Percentiles rank a stretch among this genome's conserved stretches.
phyloP scores from a whole-genome alignment of 2,797 vertebrate species.

The Glossophaga mutica region DNA sequence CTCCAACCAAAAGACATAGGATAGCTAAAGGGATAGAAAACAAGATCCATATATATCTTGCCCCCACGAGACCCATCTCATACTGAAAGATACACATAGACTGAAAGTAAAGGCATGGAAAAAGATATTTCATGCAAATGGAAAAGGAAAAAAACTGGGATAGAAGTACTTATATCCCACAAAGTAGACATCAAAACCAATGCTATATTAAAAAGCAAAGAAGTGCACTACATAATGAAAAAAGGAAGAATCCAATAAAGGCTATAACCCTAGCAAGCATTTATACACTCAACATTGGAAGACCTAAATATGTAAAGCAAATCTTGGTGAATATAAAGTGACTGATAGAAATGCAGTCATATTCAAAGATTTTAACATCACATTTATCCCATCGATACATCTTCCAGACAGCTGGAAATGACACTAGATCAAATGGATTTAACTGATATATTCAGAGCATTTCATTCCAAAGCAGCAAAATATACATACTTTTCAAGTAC shows the following conservation, averaged over 20 bases:
- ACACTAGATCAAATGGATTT: too few relatives aligned
- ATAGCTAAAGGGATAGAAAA: background rate
- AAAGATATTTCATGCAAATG: background rate
- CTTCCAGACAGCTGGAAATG: background rate
- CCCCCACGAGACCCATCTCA: background rate
- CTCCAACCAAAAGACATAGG: background rate
- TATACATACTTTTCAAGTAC: too few relatives aligned
- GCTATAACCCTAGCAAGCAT: background rate
- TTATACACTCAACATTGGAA: background rate
- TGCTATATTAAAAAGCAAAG: background rate
- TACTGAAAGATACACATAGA: background rate
- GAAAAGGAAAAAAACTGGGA: background rate
- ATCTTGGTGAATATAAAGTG: background rate
- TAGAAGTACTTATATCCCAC: background rate
- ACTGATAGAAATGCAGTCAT: background rate
- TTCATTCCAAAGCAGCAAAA: too few relatives aligned
- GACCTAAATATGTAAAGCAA: background rate
- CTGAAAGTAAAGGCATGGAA: background rate
- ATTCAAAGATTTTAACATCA: background rate
- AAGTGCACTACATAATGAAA: background rate
- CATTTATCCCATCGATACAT: background rate
- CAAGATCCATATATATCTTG: background rate
- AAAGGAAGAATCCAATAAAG: background rate
- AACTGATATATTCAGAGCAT: too few relatives aligned
- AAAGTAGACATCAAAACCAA: background rate